Base-by-base conservation (phyloP, 2,888 invertebrate species). In the Brassicogethes aeneus region DNA sequence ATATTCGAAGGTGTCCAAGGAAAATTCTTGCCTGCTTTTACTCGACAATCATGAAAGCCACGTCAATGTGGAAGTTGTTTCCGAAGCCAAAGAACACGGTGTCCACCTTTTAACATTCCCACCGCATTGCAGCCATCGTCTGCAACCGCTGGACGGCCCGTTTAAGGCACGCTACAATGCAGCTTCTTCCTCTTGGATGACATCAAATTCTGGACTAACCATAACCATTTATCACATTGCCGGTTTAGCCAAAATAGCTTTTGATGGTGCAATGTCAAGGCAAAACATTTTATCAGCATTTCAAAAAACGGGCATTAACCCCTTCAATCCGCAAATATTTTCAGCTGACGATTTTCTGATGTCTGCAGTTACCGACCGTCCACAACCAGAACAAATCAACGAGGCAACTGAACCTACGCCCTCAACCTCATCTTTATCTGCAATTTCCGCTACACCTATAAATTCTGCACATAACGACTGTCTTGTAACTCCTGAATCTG, bases 281-380 rank as follows among this genome's bases (percentile, higher is more conserved):
- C 34, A 42, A 23, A 48, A 48, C 30, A 17, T 46, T 31, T 16
- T 37, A 15, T 37, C 45, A 35, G 42, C 42, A 23, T 48, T 48
- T 42, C 16, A 32, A 29, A 41, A 44, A 40, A 42, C 44, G 8
- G 44, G 42, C 1, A 31, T 46, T 16, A 15, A 34, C 31, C 42
- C 46, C 2, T 38, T 46, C 16, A 32, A 44, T 37, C 29, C 39
- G 14, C 33, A 41, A 30, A 37, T 37, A 37, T 41, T 33, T 15
- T 23, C 38, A 17, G 30, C 30, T 7, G 34, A 31, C 16, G 37
- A 43, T 15, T 36, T 43, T 36, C 16, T 43, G 8, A 40, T 33
- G 15, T 34, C 40, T 32, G 16, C 36, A n/a, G 37, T 43, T 16
- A 29, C 43, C 7, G 40, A 43, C 12, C 31, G 43, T 15, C 16